Base-by-base conservation (phyloP, 2,888 invertebrate genomes). In the Celastrina argiolus region DNA sequence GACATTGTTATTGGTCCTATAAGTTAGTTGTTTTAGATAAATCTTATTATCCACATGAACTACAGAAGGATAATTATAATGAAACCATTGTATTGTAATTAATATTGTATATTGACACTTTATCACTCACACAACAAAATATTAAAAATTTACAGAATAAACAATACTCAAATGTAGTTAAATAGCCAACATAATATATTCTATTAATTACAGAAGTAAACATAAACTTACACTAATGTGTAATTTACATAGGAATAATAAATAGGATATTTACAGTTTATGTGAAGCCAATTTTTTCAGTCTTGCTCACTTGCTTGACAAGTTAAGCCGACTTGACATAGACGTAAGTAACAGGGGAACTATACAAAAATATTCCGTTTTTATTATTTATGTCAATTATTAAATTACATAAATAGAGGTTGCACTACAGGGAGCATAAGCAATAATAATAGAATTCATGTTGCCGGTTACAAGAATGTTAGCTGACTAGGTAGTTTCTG, bases 101-200 rank as follows among this genome's bases (percentile, higher is more conserved):
- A 85, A 85, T 87, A 80, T 85, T 88, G 84, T 90, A 88, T 89
- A 89, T 89, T 89, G 87, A 89, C 84, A 87, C 83, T 82, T 84
- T 83, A 86, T 87, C 87, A 87, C 85, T 83, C 87, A 81, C 89
- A 90, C 89, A 85, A 89, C 88, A 85, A 82, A 79, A 81, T 77
- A 80, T 83, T 86, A 87, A 89, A 83, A 90, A 86, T 88, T 87
- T 87, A 88, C 83, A 88, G 79, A 81, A 82, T 83, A 85, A 84
- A 86, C 83, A 87, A 84, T 86, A 85, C 81, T 84, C 81, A 81
- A 81, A 81, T 73, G 75, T 82, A 81, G 80, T 84, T 85, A 85
- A 85, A 85, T 85, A 84, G 79, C 84, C 81, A 89, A 89, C 87
- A 83, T 84, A 87, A 86, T 84, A 87, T 74, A 87, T 80, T 86